Percentiles rank a stretch among this genome's conserved stretches.
Evolutionary conservation across 2,888 invertebrate species (phyloP).

Genomic region (Hetaerina titia): DNA sequence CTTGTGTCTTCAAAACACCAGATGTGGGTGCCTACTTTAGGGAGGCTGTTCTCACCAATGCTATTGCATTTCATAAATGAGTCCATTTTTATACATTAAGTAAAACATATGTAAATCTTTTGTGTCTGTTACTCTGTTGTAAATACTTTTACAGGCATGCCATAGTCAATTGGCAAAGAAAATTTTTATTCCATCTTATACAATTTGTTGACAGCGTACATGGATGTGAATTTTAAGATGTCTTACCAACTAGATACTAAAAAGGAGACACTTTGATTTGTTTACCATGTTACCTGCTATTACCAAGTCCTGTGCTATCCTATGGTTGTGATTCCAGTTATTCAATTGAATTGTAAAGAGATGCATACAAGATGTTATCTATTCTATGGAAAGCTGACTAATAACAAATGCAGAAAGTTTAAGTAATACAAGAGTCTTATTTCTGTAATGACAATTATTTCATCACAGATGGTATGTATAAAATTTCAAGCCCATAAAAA

Average conservation of each 20-base stretch:
- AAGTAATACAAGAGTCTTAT: not conserved
- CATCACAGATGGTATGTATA: slow-evolving; percentile 10
- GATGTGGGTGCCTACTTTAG: not conserved
- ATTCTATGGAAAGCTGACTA: not conserved
- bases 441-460: not conserved
- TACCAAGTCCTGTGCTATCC: slow-evolving; percentile 6
- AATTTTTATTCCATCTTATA: slow-evolving; percentile 28
- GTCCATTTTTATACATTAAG: slow-evolving; percentile 10
- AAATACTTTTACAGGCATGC: not conserved
- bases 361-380: not conserved
- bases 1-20: slow-evolving; percentile 29
- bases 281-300: slow-evolving; percentile 43
- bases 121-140: not conserved
- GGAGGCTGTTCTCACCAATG: not conserved
- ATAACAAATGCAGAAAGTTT: not conserved
- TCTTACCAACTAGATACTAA: not conserved
- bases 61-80: not conserved
- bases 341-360: not conserved
- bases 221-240: slow-evolving; percentile 35
- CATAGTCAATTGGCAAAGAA: not conserved
- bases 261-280: slow-evolving; percentile 25
- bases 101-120: not conserved
- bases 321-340: slow-evolving; percentile 9
- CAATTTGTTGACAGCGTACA: slow-evolving; percentile 20
- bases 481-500: slow-evolving; percentile 47